A percentile compares a stretch with the other conserved stretches of the same genome.
Evolutionary conservation across 1,140 invertebrate species (phyloP).

Genomic region (Pseudomyrmex pallidus): DNA sequence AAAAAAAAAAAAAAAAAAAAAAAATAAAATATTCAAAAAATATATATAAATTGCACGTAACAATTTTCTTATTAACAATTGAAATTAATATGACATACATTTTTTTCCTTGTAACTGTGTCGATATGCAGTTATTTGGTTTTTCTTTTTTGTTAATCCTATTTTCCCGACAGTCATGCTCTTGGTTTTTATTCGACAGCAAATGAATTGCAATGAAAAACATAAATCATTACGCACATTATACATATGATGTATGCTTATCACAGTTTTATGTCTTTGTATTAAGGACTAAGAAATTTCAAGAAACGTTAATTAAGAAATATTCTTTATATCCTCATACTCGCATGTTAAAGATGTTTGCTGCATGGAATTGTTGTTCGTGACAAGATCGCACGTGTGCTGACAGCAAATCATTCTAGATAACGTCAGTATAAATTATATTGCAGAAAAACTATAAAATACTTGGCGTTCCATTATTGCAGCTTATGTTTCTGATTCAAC

Average conservation of each 20-base stretch:
- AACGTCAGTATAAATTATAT: constrained; percentile 4
- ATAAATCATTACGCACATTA: neutral
- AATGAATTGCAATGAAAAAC: neutral
- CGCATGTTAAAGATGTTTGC: neutral
- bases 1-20: neutral
- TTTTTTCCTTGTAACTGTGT: constrained; percentile 13
- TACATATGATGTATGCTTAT: neutral
- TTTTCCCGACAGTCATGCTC: neutral
- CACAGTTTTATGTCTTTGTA: constrained; percentile 9
- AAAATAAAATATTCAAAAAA: neutral
- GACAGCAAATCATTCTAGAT: neutral
- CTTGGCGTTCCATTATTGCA: neutral
- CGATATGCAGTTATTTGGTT: constrained; percentile 27
- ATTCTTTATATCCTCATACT: neutral
- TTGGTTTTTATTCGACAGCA: neutral
- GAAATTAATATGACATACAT: constrained; percentile 11
- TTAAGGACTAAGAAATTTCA: constrained; percentile 24
- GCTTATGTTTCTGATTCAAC: neutral
- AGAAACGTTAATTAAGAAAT: constrained; percentile 7
- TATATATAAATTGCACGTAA: neutral
- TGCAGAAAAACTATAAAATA: constrained; percentile 41
- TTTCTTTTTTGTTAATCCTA: constrained; percentile 6
- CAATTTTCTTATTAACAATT: constrained; percentile 12
- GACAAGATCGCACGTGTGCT: neutral
- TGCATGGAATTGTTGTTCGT: neutral